phyloP scores from a whole-genome alignment of 2,797 vertebrate genomes.

The Furcifer pardalis region DNA sequence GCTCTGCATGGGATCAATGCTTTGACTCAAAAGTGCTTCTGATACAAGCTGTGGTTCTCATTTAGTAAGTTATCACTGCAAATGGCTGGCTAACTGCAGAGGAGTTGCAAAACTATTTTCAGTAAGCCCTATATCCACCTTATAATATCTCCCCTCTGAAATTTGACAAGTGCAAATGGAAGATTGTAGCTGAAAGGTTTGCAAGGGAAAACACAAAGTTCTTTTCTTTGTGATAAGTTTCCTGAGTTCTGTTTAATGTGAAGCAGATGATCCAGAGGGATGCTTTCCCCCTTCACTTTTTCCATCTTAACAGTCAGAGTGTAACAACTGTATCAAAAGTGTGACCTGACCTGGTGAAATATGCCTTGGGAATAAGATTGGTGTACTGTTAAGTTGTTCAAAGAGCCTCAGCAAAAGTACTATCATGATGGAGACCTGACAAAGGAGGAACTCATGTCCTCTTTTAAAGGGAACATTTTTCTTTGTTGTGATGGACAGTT shows the following conservation, averaged over 20 bases:
- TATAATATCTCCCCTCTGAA: constrained; percentile 36
- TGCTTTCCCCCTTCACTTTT: constrained; percentile 39
- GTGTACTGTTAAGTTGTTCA: neutral
- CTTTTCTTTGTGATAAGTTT: constrained; percentile 29
- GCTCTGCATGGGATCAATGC: neutral
- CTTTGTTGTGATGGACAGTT: constrained; percentile 25
- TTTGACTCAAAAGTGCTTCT: neutral
- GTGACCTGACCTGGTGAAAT: neutral
- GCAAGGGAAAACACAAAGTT: neutral
- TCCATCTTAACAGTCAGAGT: constrained; percentile 3
- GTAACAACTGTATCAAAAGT: constrained; percentile 30
- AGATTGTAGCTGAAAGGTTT: constrained; percentile 35
- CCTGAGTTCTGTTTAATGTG: constrained; percentile 25
- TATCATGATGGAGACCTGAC: fast-evolving
- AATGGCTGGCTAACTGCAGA: constrained; percentile 15
- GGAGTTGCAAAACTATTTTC: constrained; percentile 24
- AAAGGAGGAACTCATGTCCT: constrained; percentile 1
- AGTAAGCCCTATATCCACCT: constrained; percentile 30
- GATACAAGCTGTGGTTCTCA: neutral
- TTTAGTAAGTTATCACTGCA: neutral
- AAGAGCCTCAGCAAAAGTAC: neutral
- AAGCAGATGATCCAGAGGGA: constrained; percentile 30
- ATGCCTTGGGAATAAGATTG: neutral
- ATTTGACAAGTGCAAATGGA: constrained; percentile 38
- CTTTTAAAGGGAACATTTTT: fast-evolving